These are phyloP conservation scores for Alviniconcha strummeri DNA, from an alignment of 2,888 invertebrate genomes.

Conservation along the genomic window DNA sequence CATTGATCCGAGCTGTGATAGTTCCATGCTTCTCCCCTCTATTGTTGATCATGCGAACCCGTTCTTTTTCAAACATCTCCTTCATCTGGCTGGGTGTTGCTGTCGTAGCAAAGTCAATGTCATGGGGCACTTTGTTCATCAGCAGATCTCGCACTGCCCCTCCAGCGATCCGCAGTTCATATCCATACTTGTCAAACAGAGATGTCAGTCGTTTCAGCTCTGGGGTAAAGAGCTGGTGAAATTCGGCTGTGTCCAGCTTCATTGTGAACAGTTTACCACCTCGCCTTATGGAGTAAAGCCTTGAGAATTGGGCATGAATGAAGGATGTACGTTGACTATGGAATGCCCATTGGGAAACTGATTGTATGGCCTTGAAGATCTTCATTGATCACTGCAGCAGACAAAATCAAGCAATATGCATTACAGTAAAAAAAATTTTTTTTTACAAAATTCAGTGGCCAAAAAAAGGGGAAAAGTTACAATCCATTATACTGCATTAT, in stretches of 20 bases:
- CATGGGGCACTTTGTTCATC: constrained; percentile 76
- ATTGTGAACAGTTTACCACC: constrained; percentile 52
- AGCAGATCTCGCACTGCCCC: constrained; percentile 89
- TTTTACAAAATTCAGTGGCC: too few relatives aligned
- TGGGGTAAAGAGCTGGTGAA: constrained; percentile 80
- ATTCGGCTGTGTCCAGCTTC: constrained; percentile 67
- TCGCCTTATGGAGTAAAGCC: neutral
- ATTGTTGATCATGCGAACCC: constrained; percentile 91
- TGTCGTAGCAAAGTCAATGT: constrained; percentile 97
- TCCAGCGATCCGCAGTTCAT: constrained; percentile 94
- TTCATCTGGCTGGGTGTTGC: constrained; percentile 98
- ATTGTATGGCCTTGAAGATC: neutral
- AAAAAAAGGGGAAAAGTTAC: too few relatives aligned
- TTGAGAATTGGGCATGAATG: neutral
- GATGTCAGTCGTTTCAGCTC: constrained; percentile 83
- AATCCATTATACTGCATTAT: too few relatives aligned
- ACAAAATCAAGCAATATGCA: neutral
- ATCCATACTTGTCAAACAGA: constrained; percentile 83
- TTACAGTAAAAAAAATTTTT: too few relatives aligned
- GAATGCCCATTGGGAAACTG: constrained; percentile 6
- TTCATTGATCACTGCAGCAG: constrained; percentile 2
- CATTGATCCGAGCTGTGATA: constrained; percentile 94
- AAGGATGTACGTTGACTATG: neutral
- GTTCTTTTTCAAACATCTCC: constrained; percentile 88
- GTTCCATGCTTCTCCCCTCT: constrained; percentile 81